Evolutionary conservation across 2,888 invertebrate genomes (phyloP).

Genomic region (Agrilus cyanescens): DNA sequence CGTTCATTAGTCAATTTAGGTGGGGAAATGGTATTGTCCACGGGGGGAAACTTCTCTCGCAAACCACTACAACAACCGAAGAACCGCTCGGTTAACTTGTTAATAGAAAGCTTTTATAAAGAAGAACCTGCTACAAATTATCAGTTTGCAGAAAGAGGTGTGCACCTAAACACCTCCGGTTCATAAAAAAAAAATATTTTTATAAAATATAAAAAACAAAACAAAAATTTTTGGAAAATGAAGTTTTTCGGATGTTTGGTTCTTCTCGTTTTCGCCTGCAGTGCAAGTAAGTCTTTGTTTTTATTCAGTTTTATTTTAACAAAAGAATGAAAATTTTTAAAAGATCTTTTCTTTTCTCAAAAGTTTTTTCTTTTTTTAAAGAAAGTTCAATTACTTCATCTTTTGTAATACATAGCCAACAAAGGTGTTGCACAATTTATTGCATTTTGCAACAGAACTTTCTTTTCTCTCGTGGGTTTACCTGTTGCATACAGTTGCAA

Average conservation of each 20-base stretch:
- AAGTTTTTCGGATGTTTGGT: conserved; percentile 8
- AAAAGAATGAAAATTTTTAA: neutral
- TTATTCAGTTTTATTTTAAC: neutral
- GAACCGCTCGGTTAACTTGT: conserved; percentile 12
- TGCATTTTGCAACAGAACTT: too few relatives aligned
- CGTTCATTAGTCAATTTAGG: conserved; percentile 10
- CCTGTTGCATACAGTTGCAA: too few relatives aligned
- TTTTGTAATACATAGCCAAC: too few relatives aligned
- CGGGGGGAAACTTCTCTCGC: too few relatives aligned
- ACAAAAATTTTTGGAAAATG: conserved; percentile 12
- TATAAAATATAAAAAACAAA: conserved; percentile 9
- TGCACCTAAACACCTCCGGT: conserved; percentile 23
- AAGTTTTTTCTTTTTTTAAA: too few relatives aligned
- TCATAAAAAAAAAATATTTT: neutral
- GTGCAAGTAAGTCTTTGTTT: conserved; percentile 11
- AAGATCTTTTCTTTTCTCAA: too few relatives aligned
- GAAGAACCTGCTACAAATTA: conserved; percentile 20
- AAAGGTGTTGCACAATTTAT: too few relatives aligned
- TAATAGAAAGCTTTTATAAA: conserved; percentile 29
- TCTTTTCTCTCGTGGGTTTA: too few relatives aligned
- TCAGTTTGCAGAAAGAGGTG: conserved; percentile 26
- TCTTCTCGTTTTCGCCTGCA: conserved; percentile 6
- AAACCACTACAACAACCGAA: conserved; percentile 7
- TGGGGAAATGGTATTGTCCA: neutral
- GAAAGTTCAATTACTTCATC: too few relatives aligned